Base-by-base conservation (phyloP, 1,140 invertebrate species). In the Alviniconcha marisindica region DNA sequence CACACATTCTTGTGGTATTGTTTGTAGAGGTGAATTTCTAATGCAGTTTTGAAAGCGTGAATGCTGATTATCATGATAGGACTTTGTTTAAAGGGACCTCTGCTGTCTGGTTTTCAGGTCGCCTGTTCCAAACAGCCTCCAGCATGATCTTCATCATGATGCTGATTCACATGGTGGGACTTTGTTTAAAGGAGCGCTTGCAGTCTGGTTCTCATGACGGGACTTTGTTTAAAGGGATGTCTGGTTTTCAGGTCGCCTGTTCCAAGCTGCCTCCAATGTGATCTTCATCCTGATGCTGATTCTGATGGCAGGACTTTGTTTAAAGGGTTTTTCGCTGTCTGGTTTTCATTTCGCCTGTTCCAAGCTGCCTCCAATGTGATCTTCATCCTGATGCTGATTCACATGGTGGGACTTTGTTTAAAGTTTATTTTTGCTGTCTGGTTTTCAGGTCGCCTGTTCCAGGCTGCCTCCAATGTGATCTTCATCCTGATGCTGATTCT, bases 401-500 rank as follows among this genome's bases (percentile, higher is more conserved):
- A n/a, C n/a, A n/a, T n/a, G n/a, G n/a, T n/a, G n/a, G n/a, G n/a
- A n/a, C n/a, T n/a, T n/a, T n/a, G n/a, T n/a, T n/a, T n/a, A n/a
- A n/a, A n/a, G n/a, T n/a, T n/a, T n/a, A n/a, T n/a, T n/a, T n/a
- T n/a, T n/a, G n/a, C n/a, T n/a, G n/a, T n/a, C n/a, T n/a, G n/a
- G n/a, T n/a, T n/a, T 94, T 44, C 91, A 96, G 97, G 96, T 42
- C 95, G 95, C 88, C 93, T 96, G 38, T 93, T 96, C 73, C 95
- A 96, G 93, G 95, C 96, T 1, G 92, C 95, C 18, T 96, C 96
- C 86, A 77, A 96, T 96, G 90, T 93, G 51, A 81, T 91, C 2
- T 97, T 97, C 87, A 94, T 98, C 0, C 89, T 97, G 0, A 93
- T 98, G 48, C 93, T 98, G 38, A 93, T 98, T 36, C 92, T 98